phyloP scores from a whole-genome alignment of 1,140 invertebrate genomes.

The Drosophila sechellia region DNA sequence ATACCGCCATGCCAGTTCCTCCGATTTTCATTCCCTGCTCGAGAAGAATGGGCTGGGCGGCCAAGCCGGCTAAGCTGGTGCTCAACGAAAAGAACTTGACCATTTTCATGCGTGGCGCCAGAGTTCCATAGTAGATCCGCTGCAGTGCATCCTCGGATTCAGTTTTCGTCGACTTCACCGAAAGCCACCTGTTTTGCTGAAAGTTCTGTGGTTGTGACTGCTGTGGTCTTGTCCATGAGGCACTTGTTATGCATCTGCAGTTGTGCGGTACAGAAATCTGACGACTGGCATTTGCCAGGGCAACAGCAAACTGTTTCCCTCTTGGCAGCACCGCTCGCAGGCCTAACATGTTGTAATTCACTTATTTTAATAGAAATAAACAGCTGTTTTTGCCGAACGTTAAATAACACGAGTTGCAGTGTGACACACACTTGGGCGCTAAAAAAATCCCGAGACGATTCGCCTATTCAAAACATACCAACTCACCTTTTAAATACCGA shows the following conservation, averaged over 20 bases:
- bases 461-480: background rate
- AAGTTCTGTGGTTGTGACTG: constrained; percentile 12
- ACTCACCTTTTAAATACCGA: too few relatives aligned
- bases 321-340: constrained; percentile 45
- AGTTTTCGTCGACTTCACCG: background rate
- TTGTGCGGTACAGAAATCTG: constrained; percentile 18
- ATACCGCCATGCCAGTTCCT: constrained; percentile 86
- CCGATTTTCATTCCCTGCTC: constrained; percentile 86
- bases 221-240: constrained; percentile 9
- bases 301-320: constrained; percentile 29
- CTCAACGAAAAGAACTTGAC: constrained; percentile 93
- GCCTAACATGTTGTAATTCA: constrained; percentile 45
- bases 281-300: constrained; percentile 11
- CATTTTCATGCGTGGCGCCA: constrained; percentile 88
- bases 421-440: background rate
- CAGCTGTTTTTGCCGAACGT: constrained; percentile 26
- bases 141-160: constrained; percentile 37
- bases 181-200: constrained; percentile 35
- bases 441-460: background rate
- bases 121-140: constrained; percentile 87
- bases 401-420: constrained; percentile 32
- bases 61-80: constrained; percentile 89
- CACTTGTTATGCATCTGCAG: constrained; percentile 10
- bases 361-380: constrained; percentile 3
- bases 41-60: constrained; percentile 90